phyloP scores from a whole-genome alignment of 2,113 vertebrate species.

The Scytalopus superciliaris region DNA sequence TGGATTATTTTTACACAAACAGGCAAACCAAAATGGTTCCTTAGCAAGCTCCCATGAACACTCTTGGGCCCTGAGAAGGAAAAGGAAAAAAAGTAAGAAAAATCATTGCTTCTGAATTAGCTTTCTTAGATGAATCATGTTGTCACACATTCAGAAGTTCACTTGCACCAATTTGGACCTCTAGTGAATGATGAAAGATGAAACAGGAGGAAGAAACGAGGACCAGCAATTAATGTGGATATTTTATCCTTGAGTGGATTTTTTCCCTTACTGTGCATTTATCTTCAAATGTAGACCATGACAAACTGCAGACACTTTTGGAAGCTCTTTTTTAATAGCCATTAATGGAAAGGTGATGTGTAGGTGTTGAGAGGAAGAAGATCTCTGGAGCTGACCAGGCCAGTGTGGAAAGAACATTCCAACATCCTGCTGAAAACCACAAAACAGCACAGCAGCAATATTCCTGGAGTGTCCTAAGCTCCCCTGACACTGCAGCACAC shows the following conservation, averaged over 20 bases:
- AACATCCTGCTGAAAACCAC: neutral
- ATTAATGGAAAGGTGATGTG: neutral
- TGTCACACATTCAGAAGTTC: neutral
- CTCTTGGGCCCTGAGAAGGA: neutral
- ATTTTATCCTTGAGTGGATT: neutral
- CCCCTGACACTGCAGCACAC: neutral
- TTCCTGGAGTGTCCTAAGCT: neutral
- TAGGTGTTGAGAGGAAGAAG: neutral
- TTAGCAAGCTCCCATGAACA: neutral
- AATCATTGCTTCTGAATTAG: neutral
- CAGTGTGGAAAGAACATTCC: neutral
- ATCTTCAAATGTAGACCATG: neutral
- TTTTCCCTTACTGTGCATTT: neutral
- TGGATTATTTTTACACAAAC: constrained; percentile 41
- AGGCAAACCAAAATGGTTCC: constrained; percentile 4
- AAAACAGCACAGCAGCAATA: neutral
- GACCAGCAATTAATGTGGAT: neutral
- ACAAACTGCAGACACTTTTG: neutral
- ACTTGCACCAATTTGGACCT: neutral
- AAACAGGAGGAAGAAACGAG: neutral
- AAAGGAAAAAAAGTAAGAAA: neutral
- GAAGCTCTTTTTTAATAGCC: neutral
- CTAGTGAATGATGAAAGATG: neutral
- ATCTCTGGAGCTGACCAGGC: neutral
- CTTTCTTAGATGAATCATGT: neutral